A percentile compares a stretch with the other conserved stretches of the same genome.
Conservation (phyloP, 1,140 invertebrate species). For the Bombus difficillimus region DNA sequence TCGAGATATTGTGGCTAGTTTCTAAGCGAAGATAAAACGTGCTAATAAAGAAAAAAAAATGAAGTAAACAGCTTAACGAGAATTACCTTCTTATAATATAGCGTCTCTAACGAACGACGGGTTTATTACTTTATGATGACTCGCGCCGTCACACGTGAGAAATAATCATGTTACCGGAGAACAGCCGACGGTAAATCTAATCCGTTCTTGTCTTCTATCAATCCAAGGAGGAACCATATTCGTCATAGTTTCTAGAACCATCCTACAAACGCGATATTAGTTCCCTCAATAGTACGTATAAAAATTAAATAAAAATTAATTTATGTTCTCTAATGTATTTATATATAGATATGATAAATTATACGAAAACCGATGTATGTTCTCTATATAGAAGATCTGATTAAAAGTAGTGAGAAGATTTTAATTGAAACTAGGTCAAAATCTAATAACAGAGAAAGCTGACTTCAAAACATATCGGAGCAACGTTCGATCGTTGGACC, state of each 20-base stretch:
- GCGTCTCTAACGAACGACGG: neutral
- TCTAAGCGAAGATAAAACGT: neutral
- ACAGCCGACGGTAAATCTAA: constrained; percentile 3
- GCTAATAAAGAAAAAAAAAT: neutral
- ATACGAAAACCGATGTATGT: neutral
- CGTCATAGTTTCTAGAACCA: neutral
- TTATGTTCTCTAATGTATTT: neutral
- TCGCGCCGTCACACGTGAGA: constrained; percentile 7
- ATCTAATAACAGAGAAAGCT: constrained; percentile 12
- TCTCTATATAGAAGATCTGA: no score
- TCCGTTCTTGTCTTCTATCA: constrained; percentile 1
- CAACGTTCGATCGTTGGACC: neutral
- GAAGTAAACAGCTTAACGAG: neutral
- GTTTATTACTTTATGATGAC: constrained; percentile 25
- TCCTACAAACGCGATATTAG: neutral
- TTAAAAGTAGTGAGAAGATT: neutral
- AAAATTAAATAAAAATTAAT: neutral
- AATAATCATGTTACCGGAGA: constrained; percentile 26
- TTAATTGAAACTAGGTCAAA: neutral
- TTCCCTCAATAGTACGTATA: no score
- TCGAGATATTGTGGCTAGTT: neutral
- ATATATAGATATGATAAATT: neutral
- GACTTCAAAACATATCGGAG: neutral
- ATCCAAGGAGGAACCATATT: neutral
- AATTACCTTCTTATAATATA: constrained; percentile 5